Evolutionary conservation across 2,888 invertebrate genomes (phyloP), one percentile per base, ranked within the genome.

Genomic region (Papilio elwesi): DNA sequence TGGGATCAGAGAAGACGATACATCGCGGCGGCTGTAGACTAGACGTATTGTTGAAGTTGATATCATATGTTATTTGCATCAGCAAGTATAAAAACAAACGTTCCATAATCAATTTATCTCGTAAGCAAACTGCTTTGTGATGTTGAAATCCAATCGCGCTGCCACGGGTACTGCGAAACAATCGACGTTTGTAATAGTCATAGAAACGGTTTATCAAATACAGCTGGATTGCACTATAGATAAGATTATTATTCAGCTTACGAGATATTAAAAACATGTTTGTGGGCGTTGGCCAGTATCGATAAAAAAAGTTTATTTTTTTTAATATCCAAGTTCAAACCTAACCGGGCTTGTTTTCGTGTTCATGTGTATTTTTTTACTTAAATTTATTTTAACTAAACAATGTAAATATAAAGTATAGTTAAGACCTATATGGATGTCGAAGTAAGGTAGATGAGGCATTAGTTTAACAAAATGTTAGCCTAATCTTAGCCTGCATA

Each of bases 231-330:
- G 8, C 57, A 49, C n/a, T 13, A 68, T n/a, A 59, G 49, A 59
- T 48, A 36, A 68, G 57, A 68, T 59, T 36, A 36, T 26, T 16
- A 43, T 47, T 52, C 52, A 52, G 13, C 47, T 70, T 63, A 26
- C n/a, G 48, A 65, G 57, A 70, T 70, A 64, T 49, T 49, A 13
- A 48, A 63, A 70, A 70, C 55, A 49, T 15, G 59, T 59, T 12
- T 15, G 69, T 70, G 51, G 69, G 69, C 69, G 69, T 52, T 63
- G 52, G 52, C 52, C 48, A 10, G 13, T 57, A 43, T 43, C 15
- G 52, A 47, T 70, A 63, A 53, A 62, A 53, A 51, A 38, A 64
- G 49, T 64, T 49, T 59, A 13, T 8, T 62, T 62, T n/a, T 62
- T 59, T 59, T 43, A 9, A 43, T 43, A 43, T 43, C 43, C 9